A percentile compares a stretch with the other conserved stretches of the same genome.
Evolutionary conservation across 2,888 invertebrate species (phyloP).

Genomic region (Lepidonotus clava): DNA sequence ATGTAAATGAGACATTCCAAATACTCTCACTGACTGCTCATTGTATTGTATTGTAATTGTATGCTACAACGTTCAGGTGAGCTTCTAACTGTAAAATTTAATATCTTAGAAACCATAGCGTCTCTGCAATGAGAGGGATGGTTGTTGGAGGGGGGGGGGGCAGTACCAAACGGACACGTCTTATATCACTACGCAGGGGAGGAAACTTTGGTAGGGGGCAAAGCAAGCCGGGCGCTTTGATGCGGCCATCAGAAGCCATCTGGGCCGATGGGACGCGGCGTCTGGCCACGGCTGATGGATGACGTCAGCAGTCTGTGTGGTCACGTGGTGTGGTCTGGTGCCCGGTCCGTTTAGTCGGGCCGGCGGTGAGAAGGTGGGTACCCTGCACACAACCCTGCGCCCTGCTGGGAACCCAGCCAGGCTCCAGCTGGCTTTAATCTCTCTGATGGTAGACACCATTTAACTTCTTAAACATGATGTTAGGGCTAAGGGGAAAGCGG

Average conservation of each 20-base stretch:
- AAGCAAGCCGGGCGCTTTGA: conserved; percentile 3
- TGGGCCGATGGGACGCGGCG: conserved; percentile 21
- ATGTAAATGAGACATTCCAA: too few relatives aligned
- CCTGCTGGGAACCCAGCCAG: not conserved
- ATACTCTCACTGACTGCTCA: too few relatives aligned
- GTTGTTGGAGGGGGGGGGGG: too few relatives aligned
- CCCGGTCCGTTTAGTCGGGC: not conserved
- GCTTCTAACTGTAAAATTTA: too few relatives aligned
- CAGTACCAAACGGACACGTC: not conserved
- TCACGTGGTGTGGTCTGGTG: too few relatives aligned
- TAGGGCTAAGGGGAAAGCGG: not conserved
- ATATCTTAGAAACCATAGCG: too few relatives aligned
- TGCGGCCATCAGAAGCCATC: conserved; percentile 29
- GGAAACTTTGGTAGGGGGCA: not conserved
- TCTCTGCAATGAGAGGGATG: too few relatives aligned
- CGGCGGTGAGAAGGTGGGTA: not conserved
- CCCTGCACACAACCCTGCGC: not conserved
- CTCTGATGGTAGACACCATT: conserved; percentile 45
- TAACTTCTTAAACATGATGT: conserved; percentile 40
- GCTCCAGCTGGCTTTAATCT: conserved; percentile 33
- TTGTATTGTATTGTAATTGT: too few relatives aligned
- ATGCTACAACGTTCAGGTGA: too few relatives aligned
- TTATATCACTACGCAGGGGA: not conserved
- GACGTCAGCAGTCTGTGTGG: not conserved
- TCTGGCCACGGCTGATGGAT: not conserved